Conservation (phyloP, 2,888 invertebrate species). For the Plusia festucae region DNA sequence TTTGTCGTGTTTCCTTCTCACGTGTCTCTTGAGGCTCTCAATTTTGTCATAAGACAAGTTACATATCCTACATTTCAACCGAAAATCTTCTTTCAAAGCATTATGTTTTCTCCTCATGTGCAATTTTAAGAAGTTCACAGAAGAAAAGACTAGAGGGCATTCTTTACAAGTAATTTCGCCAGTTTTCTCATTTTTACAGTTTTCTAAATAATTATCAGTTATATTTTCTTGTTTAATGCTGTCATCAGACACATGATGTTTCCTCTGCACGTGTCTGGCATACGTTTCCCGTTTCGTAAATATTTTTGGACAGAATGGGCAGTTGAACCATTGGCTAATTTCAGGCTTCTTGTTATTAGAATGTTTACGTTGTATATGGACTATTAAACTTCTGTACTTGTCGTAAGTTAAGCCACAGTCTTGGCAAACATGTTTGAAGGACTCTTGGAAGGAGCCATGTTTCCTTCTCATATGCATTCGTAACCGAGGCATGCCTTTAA, state of each 20-base stretch:
- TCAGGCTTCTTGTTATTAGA: constrained; percentile 65
- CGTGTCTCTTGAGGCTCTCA: constrained; percentile 83
- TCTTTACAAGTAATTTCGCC: constrained; percentile 81
- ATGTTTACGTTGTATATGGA: constrained; percentile 82
- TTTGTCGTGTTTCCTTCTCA: constrained; percentile 80
- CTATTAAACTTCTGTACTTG: constrained; percentile 79
- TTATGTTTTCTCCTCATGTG: constrained; percentile 85
- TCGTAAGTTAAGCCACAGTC: constrained; percentile 83
- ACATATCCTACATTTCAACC: constrained; percentile 82
- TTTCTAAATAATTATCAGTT: constrained; percentile 60
- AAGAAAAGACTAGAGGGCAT: constrained; percentile 81
- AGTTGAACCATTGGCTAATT: constrained; percentile 75
- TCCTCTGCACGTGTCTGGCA: constrained; percentile 81
- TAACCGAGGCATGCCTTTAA: constrained; percentile 79
- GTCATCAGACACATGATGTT: constrained; percentile 71
- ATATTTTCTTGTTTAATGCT: constrained; percentile 38
- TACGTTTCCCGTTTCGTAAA: constrained; percentile 83
- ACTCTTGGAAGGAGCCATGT: constrained; percentile 78
- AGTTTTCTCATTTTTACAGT: constrained; percentile 70
- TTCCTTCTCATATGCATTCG: constrained; percentile 85
- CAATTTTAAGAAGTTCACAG: constrained; percentile 77
- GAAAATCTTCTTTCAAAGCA: constrained; percentile 77
- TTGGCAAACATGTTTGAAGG: constrained; percentile 77
- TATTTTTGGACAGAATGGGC: constrained; percentile 81
- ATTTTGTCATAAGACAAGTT: constrained; percentile 84